These are phyloP conservation scores for Scolopax rusticola DNA, from an alignment of 2,797 vertebrate species.

Conservation along the genomic window DNA sequence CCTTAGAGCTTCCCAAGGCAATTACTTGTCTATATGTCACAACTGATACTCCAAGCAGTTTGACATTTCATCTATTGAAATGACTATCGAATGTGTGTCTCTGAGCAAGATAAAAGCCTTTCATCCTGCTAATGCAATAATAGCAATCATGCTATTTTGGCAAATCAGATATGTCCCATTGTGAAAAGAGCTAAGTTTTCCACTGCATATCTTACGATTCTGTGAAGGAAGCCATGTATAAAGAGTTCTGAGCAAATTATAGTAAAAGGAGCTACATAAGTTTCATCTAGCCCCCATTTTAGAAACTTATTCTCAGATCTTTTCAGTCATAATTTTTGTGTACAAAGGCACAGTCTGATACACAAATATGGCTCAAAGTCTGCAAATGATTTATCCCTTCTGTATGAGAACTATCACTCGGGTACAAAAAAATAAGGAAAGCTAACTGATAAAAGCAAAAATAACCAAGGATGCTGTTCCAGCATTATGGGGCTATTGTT, in stretches of 20 bases:
- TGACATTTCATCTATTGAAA: conserved; percentile 67
- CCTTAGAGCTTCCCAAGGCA: conserved; percentile 50
- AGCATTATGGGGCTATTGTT: rapidly evolving
- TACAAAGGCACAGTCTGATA: not conserved
- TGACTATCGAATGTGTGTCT: conserved; percentile 30
- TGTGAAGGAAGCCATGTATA: not conserved
- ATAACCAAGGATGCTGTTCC: not conserved
- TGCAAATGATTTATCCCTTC: not conserved
- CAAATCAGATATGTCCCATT: conserved; percentile 50
- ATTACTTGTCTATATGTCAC: conserved; percentile 60
- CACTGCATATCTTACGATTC: not conserved
- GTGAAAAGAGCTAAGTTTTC: conserved; percentile 52
- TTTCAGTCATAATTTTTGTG: not conserved
- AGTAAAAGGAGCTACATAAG: not conserved
- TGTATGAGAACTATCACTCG: not conserved
- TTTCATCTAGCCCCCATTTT: not conserved
- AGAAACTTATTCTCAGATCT: not conserved
- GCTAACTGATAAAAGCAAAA: not conserved
- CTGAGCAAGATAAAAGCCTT: conserved; percentile 58
- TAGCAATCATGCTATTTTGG: conserved; percentile 40
- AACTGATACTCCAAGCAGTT: conserved; percentile 47
- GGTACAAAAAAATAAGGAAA: not conserved
- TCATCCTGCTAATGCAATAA: conserved; percentile 50
- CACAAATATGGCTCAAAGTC: not conserved
- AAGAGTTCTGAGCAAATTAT: not conserved